These are phyloP conservation scores for Hecatera dysodea DNA, from an alignment of 2,888 invertebrate genomes.

Conservation along the genomic window DNA sequence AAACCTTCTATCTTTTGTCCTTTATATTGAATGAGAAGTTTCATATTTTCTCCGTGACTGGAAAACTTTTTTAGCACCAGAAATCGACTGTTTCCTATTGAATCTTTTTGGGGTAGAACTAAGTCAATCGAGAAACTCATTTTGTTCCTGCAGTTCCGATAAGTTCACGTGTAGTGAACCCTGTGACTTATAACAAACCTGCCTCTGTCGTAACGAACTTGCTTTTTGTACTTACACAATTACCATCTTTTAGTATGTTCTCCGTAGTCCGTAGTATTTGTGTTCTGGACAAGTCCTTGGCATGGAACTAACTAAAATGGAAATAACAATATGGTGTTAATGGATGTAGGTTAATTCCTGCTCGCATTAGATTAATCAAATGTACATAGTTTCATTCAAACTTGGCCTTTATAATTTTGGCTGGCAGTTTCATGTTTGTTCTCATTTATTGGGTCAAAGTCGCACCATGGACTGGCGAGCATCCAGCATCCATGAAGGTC, in stretches of 20 bases:
- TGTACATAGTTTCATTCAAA: slow-evolving; percentile 25
- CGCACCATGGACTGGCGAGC: slow-evolving; percentile 69
- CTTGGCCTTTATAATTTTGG: slow-evolving; percentile 50
- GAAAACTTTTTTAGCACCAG: slow-evolving; percentile 66
- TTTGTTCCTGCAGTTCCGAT: slow-evolving; percentile 52
- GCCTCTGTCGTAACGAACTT: slow-evolving; percentile 20
- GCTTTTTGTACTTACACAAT: slow-evolving; percentile 11
- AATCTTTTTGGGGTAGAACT: slow-evolving; percentile 63
- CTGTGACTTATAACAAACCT: slow-evolving; percentile 36
- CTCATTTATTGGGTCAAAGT: slow-evolving; percentile 71
- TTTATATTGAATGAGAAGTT: slow-evolving; percentile 70
- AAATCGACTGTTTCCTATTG: slow-evolving; percentile 62
- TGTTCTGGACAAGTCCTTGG: not conserved
- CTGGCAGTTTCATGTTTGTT: slow-evolving; percentile 51
- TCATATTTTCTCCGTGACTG: slow-evolving; percentile 69
- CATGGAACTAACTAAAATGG: not conserved
- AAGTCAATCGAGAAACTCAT: slow-evolving; percentile 59
- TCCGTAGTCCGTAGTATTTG: slow-evolving; percentile 15
- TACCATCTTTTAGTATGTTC: slow-evolving; percentile 27
- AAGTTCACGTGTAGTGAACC: slow-evolving; percentile 42
- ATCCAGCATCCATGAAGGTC: slow-evolving; percentile 71
- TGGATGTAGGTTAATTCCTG: slow-evolving; percentile 22
- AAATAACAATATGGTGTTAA: slow-evolving; percentile 21
- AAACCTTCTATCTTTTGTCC: slow-evolving; percentile 69
- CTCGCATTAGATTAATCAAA: slow-evolving; percentile 7